Conservation (phyloP, 2,113 vertebrate species). For the Hemiprocne comata region DNA sequence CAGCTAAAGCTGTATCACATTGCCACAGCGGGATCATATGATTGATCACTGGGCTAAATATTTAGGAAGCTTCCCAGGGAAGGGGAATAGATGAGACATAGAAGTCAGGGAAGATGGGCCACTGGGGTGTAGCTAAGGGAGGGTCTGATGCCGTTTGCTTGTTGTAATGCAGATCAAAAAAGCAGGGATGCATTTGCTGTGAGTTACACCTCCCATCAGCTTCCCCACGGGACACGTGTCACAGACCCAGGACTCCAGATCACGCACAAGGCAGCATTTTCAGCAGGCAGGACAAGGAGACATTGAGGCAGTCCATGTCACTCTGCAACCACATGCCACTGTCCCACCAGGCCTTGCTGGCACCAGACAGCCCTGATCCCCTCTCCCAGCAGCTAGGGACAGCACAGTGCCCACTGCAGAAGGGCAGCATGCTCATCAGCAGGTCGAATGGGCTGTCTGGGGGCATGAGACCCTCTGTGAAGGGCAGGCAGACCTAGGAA, state of each 20-base stretch:
- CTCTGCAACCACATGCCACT: rapidly evolving
- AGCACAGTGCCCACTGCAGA: rapidly evolving
- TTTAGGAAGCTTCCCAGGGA: slow-evolving; percentile 41
- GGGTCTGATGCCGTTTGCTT: background rate
- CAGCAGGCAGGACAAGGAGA: background rate
- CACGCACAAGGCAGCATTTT: background rate
- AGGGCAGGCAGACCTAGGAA: background rate
- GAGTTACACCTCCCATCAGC: background rate
- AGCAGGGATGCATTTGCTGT: background rate
- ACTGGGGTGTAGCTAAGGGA: background rate
- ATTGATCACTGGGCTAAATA: slow-evolving; percentile 13
- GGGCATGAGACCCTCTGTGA: background rate
- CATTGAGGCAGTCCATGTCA: rapidly evolving
- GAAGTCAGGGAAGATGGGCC: background rate
- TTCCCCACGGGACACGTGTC: rapidly evolving
- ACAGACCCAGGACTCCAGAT: background rate
- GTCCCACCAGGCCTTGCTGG: rapidly evolving
- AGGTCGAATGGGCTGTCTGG: rapidly evolving
- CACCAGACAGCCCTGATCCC: background rate
- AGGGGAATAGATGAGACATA: background rate
- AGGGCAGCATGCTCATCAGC: rapidly evolving
- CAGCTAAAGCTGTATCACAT: slow-evolving; percentile 50
- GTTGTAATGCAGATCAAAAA: background rate
- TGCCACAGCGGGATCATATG: slow-evolving; percentile 43
- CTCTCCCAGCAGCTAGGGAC: background rate